Conservation (phyloP, 53 echinoderm and acorn worm genomes). For the Zoroaster sp. region DNA sequence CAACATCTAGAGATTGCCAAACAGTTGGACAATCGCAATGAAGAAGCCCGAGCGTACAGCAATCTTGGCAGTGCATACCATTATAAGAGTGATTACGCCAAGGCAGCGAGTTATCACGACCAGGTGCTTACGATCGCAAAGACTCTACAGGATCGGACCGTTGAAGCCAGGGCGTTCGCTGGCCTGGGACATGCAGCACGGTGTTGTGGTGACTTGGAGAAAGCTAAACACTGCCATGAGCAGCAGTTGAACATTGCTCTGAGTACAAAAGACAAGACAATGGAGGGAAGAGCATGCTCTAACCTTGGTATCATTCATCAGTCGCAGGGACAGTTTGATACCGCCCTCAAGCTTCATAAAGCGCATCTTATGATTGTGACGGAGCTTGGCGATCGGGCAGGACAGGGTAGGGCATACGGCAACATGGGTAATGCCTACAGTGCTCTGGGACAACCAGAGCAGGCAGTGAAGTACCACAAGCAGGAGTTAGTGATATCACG, state of each 20-base stretch:
- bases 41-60: conserved; percentile 96
- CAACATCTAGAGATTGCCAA: conserved; percentile 88
- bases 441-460: conserved; percentile 88
- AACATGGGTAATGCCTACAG: conserved; percentile 99
- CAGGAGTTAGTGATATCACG: conserved; percentile 95
- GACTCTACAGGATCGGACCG: conserved; percentile 82
- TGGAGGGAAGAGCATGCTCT: conserved; percentile 93
- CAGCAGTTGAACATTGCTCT: conserved; percentile 98
- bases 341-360: conserved; percentile 95
- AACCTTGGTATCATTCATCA: conserved; percentile 97
- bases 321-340: conserved; percentile 91
- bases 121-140: conserved; percentile 87
- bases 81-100: conserved; percentile 88
- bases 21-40: conserved; percentile 85
- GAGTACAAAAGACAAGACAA: conserved; percentile 88
- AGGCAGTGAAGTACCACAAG: conserved; percentile 97
- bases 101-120: conserved; percentile 84
- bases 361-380: conserved; percentile 93
- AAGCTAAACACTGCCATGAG: conserved; percentile 86
- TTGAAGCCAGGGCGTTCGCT: conserved; percentile 95
- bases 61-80: conserved; percentile 97
- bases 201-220: conserved; percentile 81
- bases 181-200: conserved; percentile 96
- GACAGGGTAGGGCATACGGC: conserved; percentile 92
- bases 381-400: conserved; percentile 69